Evolutionary conservation across 2,888 invertebrate genomes (phyloP), one percentile per base, ranked within the genome.

Genomic region (Cosmia trapezina): DNA sequence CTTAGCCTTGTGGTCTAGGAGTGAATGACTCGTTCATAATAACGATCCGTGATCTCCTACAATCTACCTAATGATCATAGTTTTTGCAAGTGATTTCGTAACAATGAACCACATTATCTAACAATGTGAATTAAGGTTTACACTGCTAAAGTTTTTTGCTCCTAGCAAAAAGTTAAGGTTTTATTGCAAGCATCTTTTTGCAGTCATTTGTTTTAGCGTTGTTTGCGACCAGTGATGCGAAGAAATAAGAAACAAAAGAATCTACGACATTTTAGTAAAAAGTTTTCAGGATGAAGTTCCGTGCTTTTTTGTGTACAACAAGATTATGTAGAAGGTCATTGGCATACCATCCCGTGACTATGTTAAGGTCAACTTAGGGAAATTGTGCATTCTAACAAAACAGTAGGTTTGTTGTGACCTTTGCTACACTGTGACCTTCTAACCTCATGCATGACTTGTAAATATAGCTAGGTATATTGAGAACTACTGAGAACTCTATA

Each of bases 71-170:
- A 85, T 76, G 79, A 84, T 80, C 73, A 43, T 65, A 80, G 81
- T 90, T 91, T 90, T 91, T 89, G 84, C 84, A 76, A 64, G 47
- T 73, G 67, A 81, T 89, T 89, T 89, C 78, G 83, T 84, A 89
- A 89, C 81, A 83, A 87, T 84, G 69, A 73, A 78, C 73, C 61
- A 76, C 85, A 88, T 90, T 91, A 89, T 87, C 84, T 86, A 87
- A 89, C 88, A 88, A 89, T 86, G 81, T 81, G 83, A 87, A 87
- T 87, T 87, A 73, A 64, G 77, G 70, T 66, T 70, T 53, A 63
- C 57, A 51, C 67, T 59, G 69, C 65, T 53, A 5, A 19, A 43
- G 37, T 75, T 83, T 85, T 83, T 85, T 73, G 47, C 22, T 19
- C 0, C 5, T 14, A 28, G 59, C 81, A 85, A 83, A 85, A 85